phyloP scores from a whole-genome alignment of 1,140 invertebrate genomes.

The Delia radicum region DNA sequence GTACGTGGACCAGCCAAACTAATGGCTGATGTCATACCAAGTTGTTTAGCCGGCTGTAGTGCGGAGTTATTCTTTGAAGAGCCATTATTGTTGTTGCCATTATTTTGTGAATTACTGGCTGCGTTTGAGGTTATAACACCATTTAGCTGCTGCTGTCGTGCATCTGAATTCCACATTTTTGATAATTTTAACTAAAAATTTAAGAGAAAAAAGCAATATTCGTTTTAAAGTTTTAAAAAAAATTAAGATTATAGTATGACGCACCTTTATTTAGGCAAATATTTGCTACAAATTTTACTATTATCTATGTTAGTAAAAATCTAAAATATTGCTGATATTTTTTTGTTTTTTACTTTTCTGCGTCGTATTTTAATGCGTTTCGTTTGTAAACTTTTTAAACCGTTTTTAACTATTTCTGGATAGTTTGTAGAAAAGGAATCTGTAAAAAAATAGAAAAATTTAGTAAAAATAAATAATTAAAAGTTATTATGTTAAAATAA shows the following conservation, averaged over 20 bases:
- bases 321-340: not conserved
- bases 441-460: not conserved
- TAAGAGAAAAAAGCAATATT: no score
- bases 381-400: not conserved
- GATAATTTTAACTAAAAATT: not conserved
- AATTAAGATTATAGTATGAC: no score
- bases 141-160: constrained; percentile 39
- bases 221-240: no score
- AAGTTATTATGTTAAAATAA: no score
- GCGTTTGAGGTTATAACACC: constrained; percentile 21
- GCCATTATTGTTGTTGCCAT: constrained; percentile 15
- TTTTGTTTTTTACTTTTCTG: not conserved
- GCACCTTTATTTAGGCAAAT: not conserved
- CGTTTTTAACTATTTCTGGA: not conserved
- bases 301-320: not conserved
- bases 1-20: constrained; percentile 84
- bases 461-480: not conserved
- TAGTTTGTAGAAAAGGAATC: not conserved
- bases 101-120: not conserved
- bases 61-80: not conserved
- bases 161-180: constrained; percentile 51
- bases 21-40: constrained; percentile 93
- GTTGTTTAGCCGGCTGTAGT: constrained; percentile 56
- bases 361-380: not conserved
- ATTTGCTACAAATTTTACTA: not conserved